phyloP scores from a whole-genome alignment of 2,888 invertebrate genomes.

The Chrysomela aeneicollis region DNA sequence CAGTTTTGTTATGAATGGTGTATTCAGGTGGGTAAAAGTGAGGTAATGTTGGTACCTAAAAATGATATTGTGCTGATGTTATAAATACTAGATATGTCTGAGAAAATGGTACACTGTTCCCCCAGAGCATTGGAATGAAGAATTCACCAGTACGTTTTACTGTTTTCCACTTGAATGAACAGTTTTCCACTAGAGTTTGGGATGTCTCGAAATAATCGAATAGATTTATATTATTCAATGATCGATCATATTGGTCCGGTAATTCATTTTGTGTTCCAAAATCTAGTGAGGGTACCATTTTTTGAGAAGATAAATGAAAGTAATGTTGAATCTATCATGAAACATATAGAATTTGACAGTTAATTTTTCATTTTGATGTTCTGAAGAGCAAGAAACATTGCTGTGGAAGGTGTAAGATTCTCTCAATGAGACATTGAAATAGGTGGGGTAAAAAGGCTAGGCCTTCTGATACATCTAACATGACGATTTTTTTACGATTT shows the following conservation, averaged over 20 bases:
- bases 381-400: neutral
- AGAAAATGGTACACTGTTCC: neutral
- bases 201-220: too few relatives aligned
- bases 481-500: slow-evolving; percentile 54
- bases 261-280: too few relatives aligned
- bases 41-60: slow-evolving; percentile 19
- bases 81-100: slow-evolving; percentile 4
- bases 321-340: neutral
- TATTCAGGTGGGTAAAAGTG: slow-evolving; percentile 15
- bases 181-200: too few relatives aligned
- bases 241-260: too few relatives aligned
- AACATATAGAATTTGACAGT: neutral
- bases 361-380: neutral
- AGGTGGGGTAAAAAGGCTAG: slow-evolving; percentile 34
- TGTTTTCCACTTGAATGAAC: too few relatives aligned
- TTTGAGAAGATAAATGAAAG: neutral
- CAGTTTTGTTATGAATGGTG: slow-evolving; percentile 1
- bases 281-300: too few relatives aligned
- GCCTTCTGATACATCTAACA: slow-evolving; percentile 43
- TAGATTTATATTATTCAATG: too few relatives aligned
- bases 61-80: slow-evolving; percentile 27
- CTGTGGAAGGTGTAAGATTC: neutral
- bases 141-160: too few relatives aligned
- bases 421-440: slow-evolving; percentile 24
- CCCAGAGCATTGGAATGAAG: neutral